Conservation (phyloP, 2,113 vertebrate species). For the Carettochelys insculpta region DNA sequence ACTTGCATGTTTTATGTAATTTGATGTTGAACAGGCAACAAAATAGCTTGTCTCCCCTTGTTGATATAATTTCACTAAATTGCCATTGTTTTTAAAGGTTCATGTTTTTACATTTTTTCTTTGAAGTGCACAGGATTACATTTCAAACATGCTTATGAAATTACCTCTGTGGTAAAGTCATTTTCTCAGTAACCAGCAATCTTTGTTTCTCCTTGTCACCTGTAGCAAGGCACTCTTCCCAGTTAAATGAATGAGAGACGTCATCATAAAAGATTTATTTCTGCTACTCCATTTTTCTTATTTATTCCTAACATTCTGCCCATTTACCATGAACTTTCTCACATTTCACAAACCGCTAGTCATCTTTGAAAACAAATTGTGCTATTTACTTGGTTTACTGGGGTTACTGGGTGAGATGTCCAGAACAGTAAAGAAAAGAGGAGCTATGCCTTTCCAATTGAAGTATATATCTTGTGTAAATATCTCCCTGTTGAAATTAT, state of each 20-base stretch:
- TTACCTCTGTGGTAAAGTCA: conserved; percentile 17
- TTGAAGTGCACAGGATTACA: conserved; percentile 8
- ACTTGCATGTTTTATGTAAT: conserved; percentile 1
- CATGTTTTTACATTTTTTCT: conserved; percentile 21
- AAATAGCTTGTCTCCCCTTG: not conserved
- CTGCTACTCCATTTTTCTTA: conserved; percentile 63
- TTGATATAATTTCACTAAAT: conserved; percentile 21
- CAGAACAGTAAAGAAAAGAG: conserved; percentile 61
- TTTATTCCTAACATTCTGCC: conserved; percentile 66
- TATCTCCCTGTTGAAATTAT: conserved; percentile 53
- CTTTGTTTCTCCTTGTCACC: conserved; percentile 18
- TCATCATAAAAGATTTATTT: conserved; percentile 65
- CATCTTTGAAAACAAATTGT: conserved; percentile 65
- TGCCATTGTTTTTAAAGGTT: not conserved
- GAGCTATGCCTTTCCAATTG: conserved; percentile 40
- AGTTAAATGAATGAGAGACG: conserved; percentile 58
- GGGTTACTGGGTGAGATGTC: conserved; percentile 60
- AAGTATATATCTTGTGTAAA: conserved; percentile 64
- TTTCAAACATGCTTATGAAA: conserved; percentile 34
- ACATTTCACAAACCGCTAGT: conserved; percentile 66
- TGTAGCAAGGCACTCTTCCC: not conserved
- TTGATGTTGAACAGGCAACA: conserved; percentile 14
- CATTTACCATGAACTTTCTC: conserved; percentile 70
- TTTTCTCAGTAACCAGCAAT: conserved; percentile 43
- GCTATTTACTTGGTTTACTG: conserved; percentile 66